These are phyloP conservation scores for Spodoptera frugiperda DNA, from an alignment of 1,140 invertebrate genomes.

Conservation along the genomic window DNA sequence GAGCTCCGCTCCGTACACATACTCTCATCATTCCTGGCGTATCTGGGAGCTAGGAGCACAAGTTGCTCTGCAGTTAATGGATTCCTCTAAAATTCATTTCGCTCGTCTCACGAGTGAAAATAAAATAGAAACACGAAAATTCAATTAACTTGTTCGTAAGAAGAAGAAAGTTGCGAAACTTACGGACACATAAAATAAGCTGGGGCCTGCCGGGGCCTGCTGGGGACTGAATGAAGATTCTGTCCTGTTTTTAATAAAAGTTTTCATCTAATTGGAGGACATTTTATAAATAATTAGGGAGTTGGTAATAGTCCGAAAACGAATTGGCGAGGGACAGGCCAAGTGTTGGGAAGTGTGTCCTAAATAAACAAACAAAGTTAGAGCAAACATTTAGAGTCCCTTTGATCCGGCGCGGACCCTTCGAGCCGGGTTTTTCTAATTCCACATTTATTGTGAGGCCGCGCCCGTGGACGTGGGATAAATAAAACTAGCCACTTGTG, in stretches of 20 bases:
- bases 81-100: slow-evolving; percentile 35
- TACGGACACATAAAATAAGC: slow-evolving; percentile 11
- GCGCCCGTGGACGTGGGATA: slow-evolving; percentile 1
- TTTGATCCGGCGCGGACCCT: slow-evolving; percentile 36
- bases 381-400: slow-evolving; percentile 45
- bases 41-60: slow-evolving; percentile 2
- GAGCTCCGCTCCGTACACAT: background rate
- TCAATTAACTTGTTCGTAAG: slow-evolving; percentile 33
- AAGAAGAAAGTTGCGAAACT: slow-evolving; percentile 9
- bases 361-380: slow-evolving; percentile 44
- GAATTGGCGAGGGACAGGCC: slow-evolving; percentile 4
- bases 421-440: slow-evolving; percentile 30
- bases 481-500: slow-evolving; percentile 18
- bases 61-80: slow-evolving; percentile 29
- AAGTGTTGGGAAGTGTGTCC: slow-evolving; percentile 32
- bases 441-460: slow-evolving; percentile 21
- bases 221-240: background rate
- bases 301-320: slow-evolving; percentile 31
- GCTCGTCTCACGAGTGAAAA: slow-evolving; percentile 12
- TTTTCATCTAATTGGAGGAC: slow-evolving; percentile 19
- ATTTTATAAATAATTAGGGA: slow-evolving; percentile 31
- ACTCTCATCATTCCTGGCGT: background rate
- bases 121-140: slow-evolving; percentile 36
- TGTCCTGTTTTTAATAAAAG: slow-evolving; percentile 33
- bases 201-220: too few species aligned